phyloP scores from a whole-genome alignment of 1,140 invertebrate species.

The Cyphomyrmex costatus region DNA sequence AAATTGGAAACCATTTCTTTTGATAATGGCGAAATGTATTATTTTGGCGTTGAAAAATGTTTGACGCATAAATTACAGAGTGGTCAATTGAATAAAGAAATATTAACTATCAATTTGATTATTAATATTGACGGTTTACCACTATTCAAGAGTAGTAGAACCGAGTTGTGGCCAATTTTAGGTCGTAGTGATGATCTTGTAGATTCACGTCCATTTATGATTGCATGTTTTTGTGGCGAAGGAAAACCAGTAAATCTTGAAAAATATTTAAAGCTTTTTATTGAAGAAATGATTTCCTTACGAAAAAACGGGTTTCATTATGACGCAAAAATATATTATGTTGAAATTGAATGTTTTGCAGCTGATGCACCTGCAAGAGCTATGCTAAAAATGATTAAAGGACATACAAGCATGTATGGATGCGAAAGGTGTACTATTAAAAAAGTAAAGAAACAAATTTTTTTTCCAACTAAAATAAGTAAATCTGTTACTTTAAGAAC shows the following conservation, averaged over 20 bases:
- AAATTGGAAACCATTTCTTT: slow-evolving; percentile 18
- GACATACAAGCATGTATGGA: background rate
- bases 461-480: background rate
- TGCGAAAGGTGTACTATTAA: slow-evolving; percentile 22
- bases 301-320: slow-evolving; percentile 9
- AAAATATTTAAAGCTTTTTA: background rate
- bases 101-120: background rate
- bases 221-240: background rate
- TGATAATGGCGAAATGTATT: slow-evolving; percentile 20
- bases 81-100: background rate
- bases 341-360: slow-evolving; percentile 8
- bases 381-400: background rate
- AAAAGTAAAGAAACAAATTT: slow-evolving; percentile 1
- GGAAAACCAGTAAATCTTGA: background rate
- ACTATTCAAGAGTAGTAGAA: slow-evolving; percentile 5
- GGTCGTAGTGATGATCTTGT: background rate
- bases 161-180: slow-evolving; percentile 13
- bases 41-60: background rate
- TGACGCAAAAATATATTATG: background rate
- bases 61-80: background rate
- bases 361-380: background rate
- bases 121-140: slow-evolving; percentile 14
- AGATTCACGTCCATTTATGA: background rate
- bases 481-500: background rate
- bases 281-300: slow-evolving; percentile 6